Base-by-base conservation (phyloP, 2,888 invertebrate genomes). In the Tridacna gigas region DNA sequence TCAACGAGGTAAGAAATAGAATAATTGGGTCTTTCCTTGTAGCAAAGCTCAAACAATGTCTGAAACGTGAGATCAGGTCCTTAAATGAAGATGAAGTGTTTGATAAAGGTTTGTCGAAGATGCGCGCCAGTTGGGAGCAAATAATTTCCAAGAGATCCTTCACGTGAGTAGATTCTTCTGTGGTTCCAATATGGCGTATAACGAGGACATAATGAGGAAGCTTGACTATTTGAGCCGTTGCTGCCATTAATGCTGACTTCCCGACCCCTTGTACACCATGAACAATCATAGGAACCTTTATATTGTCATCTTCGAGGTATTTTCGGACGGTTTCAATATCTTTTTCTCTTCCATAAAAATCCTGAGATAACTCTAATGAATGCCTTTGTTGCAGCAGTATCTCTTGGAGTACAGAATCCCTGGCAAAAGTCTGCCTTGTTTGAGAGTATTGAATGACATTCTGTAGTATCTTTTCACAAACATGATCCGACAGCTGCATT, bases 231-330 rank as follows among this genome's bases (percentile, higher is more conserved):
- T 48, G 25, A 2, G 76, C 69, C 15, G 75, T 56, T 56, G 88
- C 85, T 7, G 92, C 91, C 91, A 93, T 91, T 25, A 93, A 37
- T 0, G 93, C 86, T 7, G 93, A 91, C 80, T 93, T 93, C 1
- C 93, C 93, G 48, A 89, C 86, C 25, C 93, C 93, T 2, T 92
- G 91, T 22, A 73, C 63, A 0, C 93, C 93, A 83, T 88, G 82
- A 0, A 93, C n/a, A 28, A 92, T 83, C 11, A 93, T 56, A 15
- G 92, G 92, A 13, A 82, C 48, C 11, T 56, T 61, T 18, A 45
- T 71, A 37, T 26, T 25, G 45, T 79, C 74, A 56, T 45, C 60
- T 26, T 61, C 22, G 4, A 84, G 47, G 67, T 84, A 84, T 9
- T 71, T 51, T 11, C 60, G 37, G 0, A 84, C 65, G 11, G 26